A percentile compares a stretch with the other conserved stretches of the same genome.
Conservation (phyloP, 2,113 vertebrate genomes). For the Scartelaos histophorus region DNA sequence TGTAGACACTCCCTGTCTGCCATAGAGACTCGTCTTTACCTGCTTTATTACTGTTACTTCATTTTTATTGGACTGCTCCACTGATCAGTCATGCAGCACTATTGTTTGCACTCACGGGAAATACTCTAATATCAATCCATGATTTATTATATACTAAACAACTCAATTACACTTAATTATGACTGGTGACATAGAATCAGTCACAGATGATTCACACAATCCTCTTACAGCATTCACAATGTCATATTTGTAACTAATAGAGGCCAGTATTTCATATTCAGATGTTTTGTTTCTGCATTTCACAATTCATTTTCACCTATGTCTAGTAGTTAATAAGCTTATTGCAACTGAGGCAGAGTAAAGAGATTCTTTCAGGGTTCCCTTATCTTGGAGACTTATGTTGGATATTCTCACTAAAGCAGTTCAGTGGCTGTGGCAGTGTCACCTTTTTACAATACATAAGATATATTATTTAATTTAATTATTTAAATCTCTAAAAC, state of each 20-base stretch:
- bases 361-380: neutral
- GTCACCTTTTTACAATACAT: too few relatives aligned
- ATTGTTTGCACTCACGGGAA: conserved; percentile 11
- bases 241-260: neutral
- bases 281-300: neutral
- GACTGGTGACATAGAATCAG: neutral
- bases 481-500: too few relatives aligned
- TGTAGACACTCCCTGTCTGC: neutral
- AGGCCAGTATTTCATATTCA: neutral
- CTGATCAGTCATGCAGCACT: neutral
- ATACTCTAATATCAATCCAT: neutral
- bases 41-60: neutral
- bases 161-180: neutral
- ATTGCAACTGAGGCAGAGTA: neutral
- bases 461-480: too few relatives aligned
- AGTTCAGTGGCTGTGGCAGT: too few relatives aligned
- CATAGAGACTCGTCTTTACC: neutral
- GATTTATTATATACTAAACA: conserved; percentile 2
- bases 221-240: neutral
- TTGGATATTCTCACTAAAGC: too few relatives aligned
- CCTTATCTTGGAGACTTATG: neutral
- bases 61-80: neutral
- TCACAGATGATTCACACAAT: neutral
- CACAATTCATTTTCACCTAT: neutral
- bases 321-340: neutral